Percentiles rank a stretch among this genome's conserved stretches.
phyloP scores from a whole-genome alignment of 2,797 vertebrate genomes.

The Lacerta agilis region DNA sequence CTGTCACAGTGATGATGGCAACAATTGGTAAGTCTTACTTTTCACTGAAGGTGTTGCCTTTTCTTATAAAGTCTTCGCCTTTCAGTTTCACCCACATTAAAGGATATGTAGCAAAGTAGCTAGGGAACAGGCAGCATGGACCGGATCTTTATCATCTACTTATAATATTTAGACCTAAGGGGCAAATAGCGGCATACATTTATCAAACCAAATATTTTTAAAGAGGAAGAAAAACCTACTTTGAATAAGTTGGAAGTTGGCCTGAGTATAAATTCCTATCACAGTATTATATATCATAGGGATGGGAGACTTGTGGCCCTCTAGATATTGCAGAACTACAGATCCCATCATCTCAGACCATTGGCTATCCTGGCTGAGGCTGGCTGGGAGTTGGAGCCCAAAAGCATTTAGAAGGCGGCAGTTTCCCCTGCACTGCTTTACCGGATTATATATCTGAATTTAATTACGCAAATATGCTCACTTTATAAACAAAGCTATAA shows the following conservation, averaged over 20 bases:
- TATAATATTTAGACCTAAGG: background rate
- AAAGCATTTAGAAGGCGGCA: too few relatives aligned
- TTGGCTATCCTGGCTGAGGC: too few relatives aligned
- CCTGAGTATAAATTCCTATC: background rate
- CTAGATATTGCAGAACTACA: too few relatives aligned
- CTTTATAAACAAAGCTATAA: background rate
- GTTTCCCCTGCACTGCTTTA: background rate
- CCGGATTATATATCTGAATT: background rate
- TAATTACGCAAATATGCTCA: too few relatives aligned
- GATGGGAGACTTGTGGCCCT: too few relatives aligned
- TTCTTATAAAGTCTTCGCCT: slow-evolving; percentile 6
- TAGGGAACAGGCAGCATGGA: background rate
- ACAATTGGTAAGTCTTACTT: slow-evolving; percentile 69
- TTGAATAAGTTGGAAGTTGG: background rate
- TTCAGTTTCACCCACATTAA: slow-evolving; percentile 1
- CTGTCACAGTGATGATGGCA: slow-evolving; percentile 18
- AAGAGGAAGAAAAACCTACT: background rate
- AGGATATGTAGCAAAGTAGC: background rate
- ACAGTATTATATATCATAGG: background rate
- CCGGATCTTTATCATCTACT: background rate
- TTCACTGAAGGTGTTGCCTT: background rate
- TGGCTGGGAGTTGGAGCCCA: too few relatives aligned
- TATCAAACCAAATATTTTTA: background rate
- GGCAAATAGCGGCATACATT: background rate
- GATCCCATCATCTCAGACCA: too few relatives aligned